phyloP scores from a whole-genome alignment of 2,888 invertebrate species.

The Willowsia nigromaculata region DNA sequence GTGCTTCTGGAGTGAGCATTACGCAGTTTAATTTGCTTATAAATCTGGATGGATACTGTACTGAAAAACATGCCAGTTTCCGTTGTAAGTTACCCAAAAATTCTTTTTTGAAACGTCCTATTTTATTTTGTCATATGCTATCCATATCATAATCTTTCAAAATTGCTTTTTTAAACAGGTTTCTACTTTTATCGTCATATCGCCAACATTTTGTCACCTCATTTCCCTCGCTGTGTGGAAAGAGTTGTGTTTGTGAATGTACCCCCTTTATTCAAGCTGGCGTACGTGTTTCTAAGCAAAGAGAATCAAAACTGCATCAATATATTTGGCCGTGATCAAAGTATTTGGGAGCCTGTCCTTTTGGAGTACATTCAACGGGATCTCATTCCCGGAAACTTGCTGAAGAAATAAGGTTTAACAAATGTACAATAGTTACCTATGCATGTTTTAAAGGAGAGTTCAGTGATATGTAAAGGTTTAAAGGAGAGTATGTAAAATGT shows the following conservation, averaged over 20 bases:
- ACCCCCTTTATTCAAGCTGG: neutral
- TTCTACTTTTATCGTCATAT: neutral
- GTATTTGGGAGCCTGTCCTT: neutral
- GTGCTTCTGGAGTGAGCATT: neutral
- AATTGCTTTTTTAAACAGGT: too few relatives aligned
- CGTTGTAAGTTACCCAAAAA: neutral
- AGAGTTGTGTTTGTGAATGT: too few relatives aligned
- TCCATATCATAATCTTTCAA: neutral
- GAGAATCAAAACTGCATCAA: too few relatives aligned
- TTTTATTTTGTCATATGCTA: neutral
- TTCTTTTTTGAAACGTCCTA: neutral
- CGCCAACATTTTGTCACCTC: neutral
- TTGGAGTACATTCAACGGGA: neutral
- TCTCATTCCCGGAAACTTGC: neutral
- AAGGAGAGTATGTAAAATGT: too few relatives aligned
- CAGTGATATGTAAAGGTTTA: too few relatives aligned
- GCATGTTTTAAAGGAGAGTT: too few relatives aligned
- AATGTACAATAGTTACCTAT: too few relatives aligned
- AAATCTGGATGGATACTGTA: neutral
- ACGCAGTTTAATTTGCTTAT: neutral
- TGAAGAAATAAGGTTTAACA: too few relatives aligned
- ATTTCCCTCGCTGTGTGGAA: neutral
- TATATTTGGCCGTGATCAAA: neutral
- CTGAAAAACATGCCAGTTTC: neutral
- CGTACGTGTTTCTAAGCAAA: neutral